Conservation (phyloP, 2,888 invertebrate genomes). For the Netelia virgata region DNA sequence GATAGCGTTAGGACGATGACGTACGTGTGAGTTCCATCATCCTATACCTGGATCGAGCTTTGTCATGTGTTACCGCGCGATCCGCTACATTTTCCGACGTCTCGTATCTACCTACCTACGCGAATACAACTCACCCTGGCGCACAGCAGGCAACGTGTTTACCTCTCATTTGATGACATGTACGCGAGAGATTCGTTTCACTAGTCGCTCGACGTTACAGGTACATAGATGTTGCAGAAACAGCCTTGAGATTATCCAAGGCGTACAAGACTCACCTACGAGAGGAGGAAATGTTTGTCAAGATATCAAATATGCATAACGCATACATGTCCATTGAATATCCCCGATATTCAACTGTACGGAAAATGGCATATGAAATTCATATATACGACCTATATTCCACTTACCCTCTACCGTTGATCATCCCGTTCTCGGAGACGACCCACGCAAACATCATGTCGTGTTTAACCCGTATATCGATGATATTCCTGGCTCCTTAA, state of each 20-base stretch:
- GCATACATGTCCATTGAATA: slow-evolving; percentile 8
- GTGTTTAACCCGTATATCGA: slow-evolving; percentile 14
- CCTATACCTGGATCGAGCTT: slow-evolving; percentile 6
- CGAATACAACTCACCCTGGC: too few species aligned
- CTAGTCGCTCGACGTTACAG: too few species aligned
- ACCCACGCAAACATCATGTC: slow-evolving; percentile 25
- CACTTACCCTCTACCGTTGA: slow-evolving; percentile 5
- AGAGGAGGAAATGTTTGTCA: slow-evolving; percentile 27
- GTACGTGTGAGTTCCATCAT: slow-evolving; percentile 23
- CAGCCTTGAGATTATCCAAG: slow-evolving; percentile 32
- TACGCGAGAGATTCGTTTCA: too few species aligned
- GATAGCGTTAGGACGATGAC: not conserved
- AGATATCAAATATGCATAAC: slow-evolving; percentile 6
- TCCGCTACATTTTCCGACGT: too few species aligned
- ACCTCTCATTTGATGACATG: too few species aligned
- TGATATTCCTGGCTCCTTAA: not conserved
- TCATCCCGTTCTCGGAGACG: slow-evolving; percentile 20
- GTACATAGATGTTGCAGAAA: not conserved
- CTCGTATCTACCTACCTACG: too few species aligned
- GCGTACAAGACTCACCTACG: slow-evolving; percentile 32
- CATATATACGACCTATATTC: slow-evolving; percentile 31
- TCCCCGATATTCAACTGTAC: slow-evolving; percentile 12
- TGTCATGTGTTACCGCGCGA: too few species aligned
- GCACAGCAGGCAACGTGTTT: too few species aligned
- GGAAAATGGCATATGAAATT: not conserved